Evolutionary conservation across 2,797 vertebrate genomes (phyloP).

Genomic region (Limosa lapponica): DNA sequence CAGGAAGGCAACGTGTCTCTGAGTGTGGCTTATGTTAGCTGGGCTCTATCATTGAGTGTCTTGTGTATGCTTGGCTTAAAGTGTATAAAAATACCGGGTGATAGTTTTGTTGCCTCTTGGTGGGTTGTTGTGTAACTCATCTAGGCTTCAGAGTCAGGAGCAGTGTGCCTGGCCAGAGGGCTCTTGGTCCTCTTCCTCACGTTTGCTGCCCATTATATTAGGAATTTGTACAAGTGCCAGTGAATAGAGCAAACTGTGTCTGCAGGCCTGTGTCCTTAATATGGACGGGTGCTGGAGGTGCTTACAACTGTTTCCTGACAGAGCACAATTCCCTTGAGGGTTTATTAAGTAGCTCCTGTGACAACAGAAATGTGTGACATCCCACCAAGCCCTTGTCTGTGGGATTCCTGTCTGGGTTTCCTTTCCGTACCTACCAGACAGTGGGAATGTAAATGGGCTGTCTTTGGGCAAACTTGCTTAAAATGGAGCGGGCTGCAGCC

Average conservation of each 20-base stretch:
- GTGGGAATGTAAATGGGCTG: fast-evolving
- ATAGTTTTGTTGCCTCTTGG: background rate
- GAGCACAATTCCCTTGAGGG: background rate
- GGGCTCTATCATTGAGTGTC: fast-evolving
- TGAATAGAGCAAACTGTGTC: background rate
- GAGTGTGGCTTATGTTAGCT: fast-evolving
- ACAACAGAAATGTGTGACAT: fast-evolving
- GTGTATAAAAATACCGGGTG: background rate
- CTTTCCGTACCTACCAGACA: background rate
- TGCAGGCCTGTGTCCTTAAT: fast-evolving
- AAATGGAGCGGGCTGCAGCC: background rate
- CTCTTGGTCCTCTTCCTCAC: fast-evolving
- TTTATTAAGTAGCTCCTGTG: background rate
- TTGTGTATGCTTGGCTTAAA: background rate
- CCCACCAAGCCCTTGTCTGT: fast-evolving
- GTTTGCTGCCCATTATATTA: fast-evolving
- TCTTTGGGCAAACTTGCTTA: background rate
- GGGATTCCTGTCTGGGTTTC: background rate
- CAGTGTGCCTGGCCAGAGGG: background rate
- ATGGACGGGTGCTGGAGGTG: background rate
- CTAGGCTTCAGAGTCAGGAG: background rate
- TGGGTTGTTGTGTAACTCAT: background rate
- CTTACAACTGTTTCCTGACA: background rate
- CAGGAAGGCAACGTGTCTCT: fast-evolving
- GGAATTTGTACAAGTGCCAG: background rate